A percentile compares a stretch with the other conserved stretches of the same genome.
phyloP scores from a whole-genome alignment of 2,113 vertebrate genomes.

The Tautogolabrus adspersus region DNA sequence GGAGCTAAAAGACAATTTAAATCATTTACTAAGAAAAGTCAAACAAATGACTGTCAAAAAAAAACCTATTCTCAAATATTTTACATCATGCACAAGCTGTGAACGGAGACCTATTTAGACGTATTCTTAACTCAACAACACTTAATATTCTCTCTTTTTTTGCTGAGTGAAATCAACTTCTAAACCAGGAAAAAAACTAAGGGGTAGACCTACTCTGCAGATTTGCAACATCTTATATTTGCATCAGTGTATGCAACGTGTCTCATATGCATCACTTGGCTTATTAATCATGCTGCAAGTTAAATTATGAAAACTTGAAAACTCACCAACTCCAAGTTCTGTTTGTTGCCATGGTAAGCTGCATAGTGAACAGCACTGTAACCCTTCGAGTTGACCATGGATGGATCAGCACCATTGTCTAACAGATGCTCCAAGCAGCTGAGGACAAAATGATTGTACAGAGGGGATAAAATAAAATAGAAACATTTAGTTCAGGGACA shows the following conservation, averaged over 20 bases:
- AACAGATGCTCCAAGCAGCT: constrained; percentile 97
- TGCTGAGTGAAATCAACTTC: too few species aligned
- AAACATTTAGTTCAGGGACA: neutral
- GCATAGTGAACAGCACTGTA: constrained; percentile 98
- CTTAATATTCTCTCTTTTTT: too few species aligned
- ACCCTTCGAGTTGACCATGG: constrained; percentile 94
- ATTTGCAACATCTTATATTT: too few species aligned
- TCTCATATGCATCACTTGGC: neutral
- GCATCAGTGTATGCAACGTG: neutral
- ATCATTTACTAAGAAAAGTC: neutral
- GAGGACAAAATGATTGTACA: neutral
- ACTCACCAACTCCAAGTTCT: constrained; percentile 95
- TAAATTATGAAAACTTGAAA: neutral
- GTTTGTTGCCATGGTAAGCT: constrained; percentile 95
- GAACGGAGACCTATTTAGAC: neutral
- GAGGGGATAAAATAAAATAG: neutral
- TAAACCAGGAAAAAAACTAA: too few species aligned
- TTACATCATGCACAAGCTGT: neutral
- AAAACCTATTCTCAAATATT: neutral
- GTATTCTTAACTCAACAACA: neutral
- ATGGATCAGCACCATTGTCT: constrained; percentile 96
- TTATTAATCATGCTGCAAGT: neutral
- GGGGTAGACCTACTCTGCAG: neutral
- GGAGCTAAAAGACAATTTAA: constrained; percentile 82
- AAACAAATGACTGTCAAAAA: neutral